Evolutionary conservation across 2,797 vertebrate genomes (phyloP).

Genomic region (Anguilla megastoma): DNA sequence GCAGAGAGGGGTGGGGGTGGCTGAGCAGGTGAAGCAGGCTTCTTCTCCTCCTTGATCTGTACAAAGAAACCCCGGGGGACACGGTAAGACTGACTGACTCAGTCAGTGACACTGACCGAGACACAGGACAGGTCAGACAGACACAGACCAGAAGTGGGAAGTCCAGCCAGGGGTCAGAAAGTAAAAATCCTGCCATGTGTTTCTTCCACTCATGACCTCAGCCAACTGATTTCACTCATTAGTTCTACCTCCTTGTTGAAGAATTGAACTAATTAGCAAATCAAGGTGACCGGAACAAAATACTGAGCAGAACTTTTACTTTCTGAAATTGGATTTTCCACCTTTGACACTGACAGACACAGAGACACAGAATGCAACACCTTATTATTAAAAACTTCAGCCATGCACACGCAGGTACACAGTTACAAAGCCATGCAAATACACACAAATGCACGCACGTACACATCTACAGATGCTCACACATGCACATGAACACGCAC

Average conservation of each 20-base stretch:
- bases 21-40: constrained; percentile 61
- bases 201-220: neutral
- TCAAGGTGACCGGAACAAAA: neutral
- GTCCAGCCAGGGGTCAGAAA: neutral
- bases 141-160: neutral
- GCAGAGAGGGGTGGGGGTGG: constrained; percentile 79
- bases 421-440: neutral
- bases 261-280: neutral
- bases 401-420: constrained; percentile 10
- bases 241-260: neutral
- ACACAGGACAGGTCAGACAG: neutral
- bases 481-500: neutral
- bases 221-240: neutral
- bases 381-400: neutral
- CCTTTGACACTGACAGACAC: neutral
- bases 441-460: constrained; percentile 2
- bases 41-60: constrained; percentile 94
- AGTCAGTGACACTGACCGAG: neutral
- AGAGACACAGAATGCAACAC: neutral
- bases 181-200: neutral
- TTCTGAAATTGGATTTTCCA: neutral
- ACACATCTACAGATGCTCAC: neutral
- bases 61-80: constrained; percentile 32
- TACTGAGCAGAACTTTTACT: neutral
- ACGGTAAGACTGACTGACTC: constrained; percentile 14